Base-by-base conservation (phyloP, 2,797 vertebrate genomes). In the Natrix natrix region DNA sequence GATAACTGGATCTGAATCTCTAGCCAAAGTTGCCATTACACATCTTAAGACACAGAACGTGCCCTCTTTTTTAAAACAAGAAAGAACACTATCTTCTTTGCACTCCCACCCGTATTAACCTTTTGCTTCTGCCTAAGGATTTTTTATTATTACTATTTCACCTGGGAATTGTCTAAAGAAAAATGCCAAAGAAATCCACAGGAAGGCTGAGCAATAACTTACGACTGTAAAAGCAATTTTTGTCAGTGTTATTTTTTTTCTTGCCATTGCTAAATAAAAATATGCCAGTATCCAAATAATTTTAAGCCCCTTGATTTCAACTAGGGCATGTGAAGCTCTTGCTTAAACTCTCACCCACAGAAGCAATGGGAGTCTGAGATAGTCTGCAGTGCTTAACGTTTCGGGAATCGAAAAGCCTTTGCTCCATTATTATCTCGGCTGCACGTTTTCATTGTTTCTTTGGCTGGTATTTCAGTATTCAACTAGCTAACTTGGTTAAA, bases 351-450 rank as follows among this genome's bases (percentile, higher is more conserved):
- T 57, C 2, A 22, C 32, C 32, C 63, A 48, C 11, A 57, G 14
- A 88, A 69, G 37, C 91, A 20, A 11, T 22, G 48, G 48, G 59
- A 48, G 12, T 11, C n/a, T 32, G 32, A 24, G 20, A 5, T 56
- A 54, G 54, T 16, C n/a, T 88, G 55, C 37, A 37, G 26, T 0
- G 20, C 14, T 26, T 55, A 55, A 24, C 3, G 4, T 37, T 66
- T 32, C 2, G n/a, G 48, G 24, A 24, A 66, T 48, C 26, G 54
- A 8, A 37, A 57, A 57, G 74, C 22, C 17, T 0, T 52, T 86
- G 87, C 89, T 94, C 93, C 95, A 96, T 90, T 93, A 94, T 92
- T 37, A 0, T 48, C 69, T 74, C 5, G 88, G 92, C 90, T 93
- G 92, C 74, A 92, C 90, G 0, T 16, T 43, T 93, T 66, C 48